Base-by-base conservation (phyloP, 2,797 vertebrate genomes). In the Pogoniulus pusillus region DNA sequence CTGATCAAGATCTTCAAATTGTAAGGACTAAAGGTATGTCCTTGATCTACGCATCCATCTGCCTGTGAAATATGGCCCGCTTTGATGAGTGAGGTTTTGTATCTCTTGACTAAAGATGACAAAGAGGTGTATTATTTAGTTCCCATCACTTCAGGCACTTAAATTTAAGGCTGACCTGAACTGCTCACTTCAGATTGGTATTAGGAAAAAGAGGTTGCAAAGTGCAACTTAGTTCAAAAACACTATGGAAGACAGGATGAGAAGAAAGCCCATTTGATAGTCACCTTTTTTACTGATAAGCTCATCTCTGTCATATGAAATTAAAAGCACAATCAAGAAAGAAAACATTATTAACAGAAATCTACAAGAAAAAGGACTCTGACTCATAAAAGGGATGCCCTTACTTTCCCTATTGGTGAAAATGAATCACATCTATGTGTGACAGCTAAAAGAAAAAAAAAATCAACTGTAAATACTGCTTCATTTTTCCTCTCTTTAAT, bases 391-490 rank as follows among this genome's bases (percentile, higher is more conserved):
- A 96, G 79, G 76, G 92, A 70, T 96, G 88, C 65, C 94, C 69
- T 87, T 95, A 89, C 43, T 96, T 96, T 97, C 71, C 84, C 85
- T 92, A 6, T 43, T 96, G 97, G 96, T 91, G 90, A 96, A 95
- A 96, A 96, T 97, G 96, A 97, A 97, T 97, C 97, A 97, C 86
- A 92, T 49, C 51, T 84, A 6, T 78, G 65, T 93, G 89, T 72
- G 88, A 89, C 51, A 92, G 35, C 57, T 93, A 87, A 87, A 87
- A 91, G 93, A 93, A 87, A 41, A 41, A 16, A 17, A 41, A 41
- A 41, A 94, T 86, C 73, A 94, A 91, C 94, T 89, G 80, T 87
- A 96, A 95, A 93, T 87, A 94, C 22, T 89, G 58, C 91, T 97
- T 96, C 95, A 72, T 73, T 96, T 96, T 96, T 95, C 73, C 85